Percentiles rank a stretch among this genome's conserved stretches.
Conservation (phyloP, 2,113 vertebrate genomes). For the Beaufortia kweichowensis region DNA sequence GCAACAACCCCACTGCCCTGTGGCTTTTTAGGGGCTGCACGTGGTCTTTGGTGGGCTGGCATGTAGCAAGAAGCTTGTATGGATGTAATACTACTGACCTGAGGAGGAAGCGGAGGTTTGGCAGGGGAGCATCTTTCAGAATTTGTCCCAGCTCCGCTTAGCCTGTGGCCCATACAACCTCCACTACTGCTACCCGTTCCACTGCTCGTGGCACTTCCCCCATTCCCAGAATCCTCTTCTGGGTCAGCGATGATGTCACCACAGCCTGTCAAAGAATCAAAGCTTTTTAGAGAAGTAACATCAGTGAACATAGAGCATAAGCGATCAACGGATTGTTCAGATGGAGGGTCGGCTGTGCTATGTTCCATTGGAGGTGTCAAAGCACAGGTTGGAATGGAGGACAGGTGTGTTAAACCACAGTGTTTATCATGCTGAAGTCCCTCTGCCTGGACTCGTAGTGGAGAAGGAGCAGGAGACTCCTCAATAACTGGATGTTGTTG, state of each 20-base stretch:
- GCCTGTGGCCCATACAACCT: slow-evolving; percentile 53
- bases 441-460: slow-evolving; percentile 51
- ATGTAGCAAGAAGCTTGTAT: slow-evolving; percentile 55
- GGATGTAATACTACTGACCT: slow-evolving; percentile 61
- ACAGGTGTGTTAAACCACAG: slow-evolving; percentile 35
- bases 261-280: slow-evolving; percentile 98
- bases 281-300: slow-evolving; percentile 99
- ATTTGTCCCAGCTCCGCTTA: slow-evolving; percentile 50
- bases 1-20: slow-evolving; percentile 82
- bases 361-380: slow-evolving; percentile 79
- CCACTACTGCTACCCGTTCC: slow-evolving; percentile 79
- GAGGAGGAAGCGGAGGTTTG: slow-evolving; percentile 60
- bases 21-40: slow-evolving; percentile 74
- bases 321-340: slow-evolving; percentile 88
- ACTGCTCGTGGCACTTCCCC: slow-evolving; percentile 88
- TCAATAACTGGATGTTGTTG: slow-evolving; percentile 34
- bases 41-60: slow-evolving; percentile 59
- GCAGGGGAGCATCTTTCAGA: slow-evolving; percentile 62
- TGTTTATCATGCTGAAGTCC: slow-evolving; percentile 61
- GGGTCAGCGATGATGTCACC: slow-evolving; percentile 97
- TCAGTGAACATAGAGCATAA: slow-evolving; percentile 97
- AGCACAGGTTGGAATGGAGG: slow-evolving; percentile 64
- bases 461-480: slow-evolving; percentile 63
- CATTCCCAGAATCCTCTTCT: slow-evolving; percentile 82
- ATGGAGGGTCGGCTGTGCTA: slow-evolving; percentile 85